phyloP scores from a whole-genome alignment of 2,888 invertebrate species.

The Allolobophora icterica region DNA sequence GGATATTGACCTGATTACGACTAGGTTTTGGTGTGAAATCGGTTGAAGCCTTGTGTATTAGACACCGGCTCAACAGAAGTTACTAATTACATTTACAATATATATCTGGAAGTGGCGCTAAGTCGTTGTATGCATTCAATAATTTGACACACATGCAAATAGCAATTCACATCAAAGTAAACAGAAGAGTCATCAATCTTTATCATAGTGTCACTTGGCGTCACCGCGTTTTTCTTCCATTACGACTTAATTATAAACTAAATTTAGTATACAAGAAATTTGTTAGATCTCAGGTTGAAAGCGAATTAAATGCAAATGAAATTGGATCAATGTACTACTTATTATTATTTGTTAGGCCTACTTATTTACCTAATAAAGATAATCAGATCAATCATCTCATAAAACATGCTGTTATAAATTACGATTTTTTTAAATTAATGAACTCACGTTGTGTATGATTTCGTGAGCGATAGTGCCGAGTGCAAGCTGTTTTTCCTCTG shows the following conservation, averaged over 20 bases:
- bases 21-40: no score
- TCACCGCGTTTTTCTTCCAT: no score
- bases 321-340: background rate
- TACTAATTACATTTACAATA: no score
- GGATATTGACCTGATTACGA: no score
- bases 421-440: background rate
- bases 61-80: no score
- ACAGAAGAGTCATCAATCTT: no score
- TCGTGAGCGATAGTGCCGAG: constrained; percentile 85
- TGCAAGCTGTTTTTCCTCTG: constrained; percentile 67
- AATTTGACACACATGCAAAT: background rate
- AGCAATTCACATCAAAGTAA: background rate
- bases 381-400: background rate
- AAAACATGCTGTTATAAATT: background rate
- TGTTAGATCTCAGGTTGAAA: background rate
- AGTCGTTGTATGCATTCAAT: background rate
- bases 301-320: background rate
- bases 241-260: no score
- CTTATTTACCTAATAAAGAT: background rate
- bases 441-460: constrained; percentile 77
- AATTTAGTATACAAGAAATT: no score
- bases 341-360: no score
- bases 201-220: no score
- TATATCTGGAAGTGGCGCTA: background rate
- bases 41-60: no score